A percentile compares a stretch with the other conserved stretches of the same genome.
phyloP scores from a whole-genome alignment of 2,797 vertebrate species.

The Podargus strigoides region DNA sequence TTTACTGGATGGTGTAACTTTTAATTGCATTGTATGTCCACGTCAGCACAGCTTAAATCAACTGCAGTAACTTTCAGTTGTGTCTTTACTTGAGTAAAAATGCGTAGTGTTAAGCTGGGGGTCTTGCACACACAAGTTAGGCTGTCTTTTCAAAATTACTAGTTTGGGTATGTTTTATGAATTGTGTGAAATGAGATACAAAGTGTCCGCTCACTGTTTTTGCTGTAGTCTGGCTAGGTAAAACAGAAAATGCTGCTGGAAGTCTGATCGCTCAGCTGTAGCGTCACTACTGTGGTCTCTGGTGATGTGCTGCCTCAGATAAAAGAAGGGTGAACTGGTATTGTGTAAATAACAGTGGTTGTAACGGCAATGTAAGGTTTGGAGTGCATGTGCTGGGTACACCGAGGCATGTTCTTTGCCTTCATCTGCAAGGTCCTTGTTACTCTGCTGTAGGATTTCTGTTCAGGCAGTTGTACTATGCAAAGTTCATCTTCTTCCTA shows the following conservation, averaged over 20 bases:
- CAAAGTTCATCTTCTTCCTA: not conserved
- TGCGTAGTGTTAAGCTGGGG: not conserved
- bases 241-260: not conserved
- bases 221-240: not conserved
- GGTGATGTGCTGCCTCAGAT: not conserved
- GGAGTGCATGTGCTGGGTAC: accelerated
- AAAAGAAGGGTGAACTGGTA: not conserved
- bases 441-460: not conserved
- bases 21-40: not conserved
- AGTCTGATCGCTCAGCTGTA: not conserved
- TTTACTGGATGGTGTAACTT: not conserved
- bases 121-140: not conserved
- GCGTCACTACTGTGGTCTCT: accelerated
- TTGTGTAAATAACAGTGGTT: accelerated
- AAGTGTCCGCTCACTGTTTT: not conserved
- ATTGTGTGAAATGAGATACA: not conserved
- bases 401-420: accelerated
- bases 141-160: not conserved
- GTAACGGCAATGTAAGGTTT: not conserved
- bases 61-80: not conserved
- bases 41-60: not conserved
- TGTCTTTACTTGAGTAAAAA: not conserved
- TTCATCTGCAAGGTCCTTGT: not conserved
- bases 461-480: not conserved
- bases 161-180: not conserved